phyloP scores from a whole-genome alignment of 2,797 vertebrate species.

The Sebastes itinus region DNA sequence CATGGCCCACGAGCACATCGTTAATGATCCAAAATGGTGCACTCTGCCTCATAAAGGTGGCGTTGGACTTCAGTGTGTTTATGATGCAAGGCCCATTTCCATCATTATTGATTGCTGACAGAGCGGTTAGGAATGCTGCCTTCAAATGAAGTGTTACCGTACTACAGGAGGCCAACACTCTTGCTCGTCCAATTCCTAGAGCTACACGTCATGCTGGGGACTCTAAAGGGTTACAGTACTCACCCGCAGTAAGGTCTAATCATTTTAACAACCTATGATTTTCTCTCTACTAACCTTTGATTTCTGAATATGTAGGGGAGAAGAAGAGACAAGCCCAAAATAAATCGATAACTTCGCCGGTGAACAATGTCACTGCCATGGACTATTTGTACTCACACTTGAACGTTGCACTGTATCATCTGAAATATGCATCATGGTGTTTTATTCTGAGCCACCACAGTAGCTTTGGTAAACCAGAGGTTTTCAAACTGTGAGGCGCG shows the following conservation, averaged over 20 bases:
- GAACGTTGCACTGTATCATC: slow-evolving; percentile 23
- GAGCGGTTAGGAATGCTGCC: slow-evolving; percentile 79
- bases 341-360: slow-evolving; percentile 78
- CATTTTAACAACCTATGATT: slow-evolving; percentile 79
- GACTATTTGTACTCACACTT: slow-evolving; percentile 37
- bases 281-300: slow-evolving; percentile 87
- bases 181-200: slow-evolving; percentile 79
- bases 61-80: neutral
- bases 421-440: slow-evolving; percentile 36
- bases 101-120: slow-evolving; percentile 68
- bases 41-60: slow-evolving; percentile 45
- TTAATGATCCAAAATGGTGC: slow-evolving; percentile 72
- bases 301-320: slow-evolving; percentile 87
- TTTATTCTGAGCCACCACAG: slow-evolving; percentile 29
- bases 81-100: slow-evolving; percentile 66
- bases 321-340: slow-evolving; percentile 87
- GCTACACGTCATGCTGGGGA: slow-evolving; percentile 83
- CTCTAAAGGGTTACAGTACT: slow-evolving; percentile 83
- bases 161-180: slow-evolving; percentile 87
- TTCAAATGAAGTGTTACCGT: slow-evolving; percentile 88
- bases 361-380: slow-evolving; percentile 57
- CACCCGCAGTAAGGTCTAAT: slow-evolving; percentile 85
- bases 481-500: slow-evolving; percentile 46
- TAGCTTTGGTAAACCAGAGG: slow-evolving; percentile 40
- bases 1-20: slow-evolving; percentile 61